phyloP scores from a whole-genome alignment of 2,888 invertebrate species.

The Synergus umbraculus region DNA sequence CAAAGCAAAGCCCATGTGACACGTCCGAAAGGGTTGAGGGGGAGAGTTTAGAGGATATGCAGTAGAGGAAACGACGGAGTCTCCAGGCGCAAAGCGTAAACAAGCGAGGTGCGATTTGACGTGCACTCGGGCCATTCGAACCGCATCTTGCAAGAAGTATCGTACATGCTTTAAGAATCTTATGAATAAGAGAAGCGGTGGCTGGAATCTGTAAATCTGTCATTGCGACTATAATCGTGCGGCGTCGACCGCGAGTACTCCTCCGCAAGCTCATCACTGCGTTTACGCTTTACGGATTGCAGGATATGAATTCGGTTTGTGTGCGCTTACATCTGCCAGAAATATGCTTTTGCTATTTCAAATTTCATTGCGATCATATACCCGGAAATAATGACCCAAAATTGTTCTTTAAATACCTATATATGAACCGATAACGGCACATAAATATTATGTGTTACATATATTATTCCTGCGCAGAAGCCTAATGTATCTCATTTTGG shows the following conservation, averaged over 20 bases:
- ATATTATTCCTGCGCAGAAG: too few species aligned
- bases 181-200: constrained; percentile 64
- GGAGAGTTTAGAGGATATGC: constrained; percentile 31
- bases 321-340: not conserved
- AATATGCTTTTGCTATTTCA: not conserved
- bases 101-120: constrained; percentile 75
- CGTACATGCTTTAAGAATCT: constrained; percentile 68
- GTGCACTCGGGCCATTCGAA: constrained; percentile 59
- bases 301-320: constrained; percentile 63
- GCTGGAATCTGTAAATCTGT: constrained; percentile 77
- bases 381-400: not conserved
- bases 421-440: too few species aligned
- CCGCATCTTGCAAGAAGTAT: constrained; percentile 55
- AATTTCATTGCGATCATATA: not conserved
- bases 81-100: constrained; percentile 61
- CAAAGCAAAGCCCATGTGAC: not conserved
- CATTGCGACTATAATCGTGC: constrained; percentile 71
- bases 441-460: too few species aligned
- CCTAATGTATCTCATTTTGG: too few species aligned
- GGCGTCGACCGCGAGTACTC: constrained; percentile 41
- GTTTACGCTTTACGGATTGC: constrained; percentile 43
- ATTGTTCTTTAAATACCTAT: not conserved
- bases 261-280: constrained; percentile 44
- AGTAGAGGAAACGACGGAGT: constrained; percentile 42
- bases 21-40: too few species aligned